Percentiles rank a stretch among this genome's conserved stretches.
These are phyloP conservation scores for Chelonoidis abingdonii DNA, from an alignment of 2,113 vertebrate genomes.

Conservation along the genomic window DNA sequence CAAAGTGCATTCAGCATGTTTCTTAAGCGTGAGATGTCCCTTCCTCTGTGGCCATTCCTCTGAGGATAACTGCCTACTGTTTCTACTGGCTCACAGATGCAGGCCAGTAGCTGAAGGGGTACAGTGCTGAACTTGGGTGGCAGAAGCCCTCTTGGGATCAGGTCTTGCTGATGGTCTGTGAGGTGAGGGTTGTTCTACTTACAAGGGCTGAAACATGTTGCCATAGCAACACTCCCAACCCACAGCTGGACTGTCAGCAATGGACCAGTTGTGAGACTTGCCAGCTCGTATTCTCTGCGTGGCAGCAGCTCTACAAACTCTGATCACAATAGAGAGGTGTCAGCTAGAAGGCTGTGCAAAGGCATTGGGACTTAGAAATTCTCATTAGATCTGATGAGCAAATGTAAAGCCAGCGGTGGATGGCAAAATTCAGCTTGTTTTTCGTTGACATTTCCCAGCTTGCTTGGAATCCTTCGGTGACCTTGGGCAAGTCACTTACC, in stretches of 20 bases:
- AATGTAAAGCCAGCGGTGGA: rapidly evolving
- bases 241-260: background rate
- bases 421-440: background rate
- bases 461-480: rapidly evolving
- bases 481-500: background rate
- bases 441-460: background rate
- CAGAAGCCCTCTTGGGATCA: background rate
- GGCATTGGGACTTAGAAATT: background rate
- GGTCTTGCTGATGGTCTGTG: background rate
- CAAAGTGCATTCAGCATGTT: no score
- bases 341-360: rapidly evolving
- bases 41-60: no score
- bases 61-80: no score
- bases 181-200: background rate
- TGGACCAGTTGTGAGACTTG: background rate
- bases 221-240: background rate
- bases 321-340: background rate
- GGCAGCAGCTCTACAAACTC: background rate
- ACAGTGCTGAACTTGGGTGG: background rate
- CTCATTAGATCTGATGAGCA: background rate
- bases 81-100: no score
- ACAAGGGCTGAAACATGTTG: background rate
- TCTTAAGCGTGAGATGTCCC: no score
- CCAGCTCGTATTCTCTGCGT: background rate
- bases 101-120: background rate